Percentiles rank a stretch among this genome's conserved stretches.
phyloP scores from a whole-genome alignment of 2,113 vertebrate genomes.

The Phylloscopus trochiloides region DNA sequence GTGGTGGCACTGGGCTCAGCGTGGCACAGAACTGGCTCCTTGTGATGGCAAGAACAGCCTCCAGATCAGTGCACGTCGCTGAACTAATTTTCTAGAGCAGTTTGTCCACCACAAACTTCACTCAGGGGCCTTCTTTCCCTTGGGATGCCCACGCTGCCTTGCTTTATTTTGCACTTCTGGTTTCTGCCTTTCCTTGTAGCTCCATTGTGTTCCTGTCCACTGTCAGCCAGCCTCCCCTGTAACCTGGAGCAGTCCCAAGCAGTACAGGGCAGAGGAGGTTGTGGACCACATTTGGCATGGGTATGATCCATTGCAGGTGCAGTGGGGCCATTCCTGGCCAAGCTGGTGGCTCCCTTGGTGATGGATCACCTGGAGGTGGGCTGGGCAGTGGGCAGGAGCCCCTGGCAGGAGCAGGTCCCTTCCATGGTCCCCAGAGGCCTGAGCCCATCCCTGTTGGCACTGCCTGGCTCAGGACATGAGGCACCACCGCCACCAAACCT shows the following conservation, averaged over 20 bases:
- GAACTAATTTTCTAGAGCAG: neutral
- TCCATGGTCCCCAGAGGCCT: neutral
- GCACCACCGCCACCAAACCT: neutral
- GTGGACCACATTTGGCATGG: neutral
- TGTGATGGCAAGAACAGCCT: neutral
- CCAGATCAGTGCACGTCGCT: neutral
- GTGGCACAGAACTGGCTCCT: neutral
- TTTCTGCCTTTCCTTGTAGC: neutral
- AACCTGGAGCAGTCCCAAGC: neutral
- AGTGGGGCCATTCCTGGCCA: neutral
- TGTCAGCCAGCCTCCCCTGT: neutral
- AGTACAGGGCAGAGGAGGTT: neutral
- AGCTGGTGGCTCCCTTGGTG: neutral
- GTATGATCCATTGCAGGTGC: neutral
- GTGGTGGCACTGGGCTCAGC: neutral
- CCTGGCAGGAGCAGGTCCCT: neutral
- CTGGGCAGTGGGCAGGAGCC: neutral
- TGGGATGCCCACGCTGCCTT: neutral
- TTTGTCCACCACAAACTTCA: neutral
- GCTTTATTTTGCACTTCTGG: neutral
- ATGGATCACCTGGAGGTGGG: neutral
- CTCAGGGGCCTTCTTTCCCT: neutral
- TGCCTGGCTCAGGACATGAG: neutral
- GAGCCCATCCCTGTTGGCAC: rapidly evolving
- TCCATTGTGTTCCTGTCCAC: rapidly evolving